Evolutionary conservation across 2,888 invertebrate genomes (phyloP).

Genomic region (Habroteleia sp.): DNA sequence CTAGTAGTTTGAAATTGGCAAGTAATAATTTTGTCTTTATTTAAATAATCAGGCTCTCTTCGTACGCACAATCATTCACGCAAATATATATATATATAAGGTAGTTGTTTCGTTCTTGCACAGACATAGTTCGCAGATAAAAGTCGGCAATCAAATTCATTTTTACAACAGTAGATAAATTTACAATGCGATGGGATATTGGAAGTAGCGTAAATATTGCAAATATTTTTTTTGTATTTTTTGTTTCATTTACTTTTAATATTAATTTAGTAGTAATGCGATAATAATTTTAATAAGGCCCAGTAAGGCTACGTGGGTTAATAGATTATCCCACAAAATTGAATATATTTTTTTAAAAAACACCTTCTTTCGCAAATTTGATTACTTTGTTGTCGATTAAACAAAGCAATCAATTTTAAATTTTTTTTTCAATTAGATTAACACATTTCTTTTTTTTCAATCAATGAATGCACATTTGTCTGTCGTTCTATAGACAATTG

Average conservation of each 20-base stretch:
- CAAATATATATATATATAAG: constrained; percentile 43
- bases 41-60: constrained; percentile 47
- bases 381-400: constrained; percentile 52
- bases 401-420: constrained; percentile 42
- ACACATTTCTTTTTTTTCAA: background rate
- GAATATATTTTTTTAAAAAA: constrained; percentile 74
- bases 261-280: constrained; percentile 78
- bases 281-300: constrained; percentile 81
- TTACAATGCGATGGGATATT: constrained; percentile 72
- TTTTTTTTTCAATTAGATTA: constrained; percentile 9
- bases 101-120: constrained; percentile 38
- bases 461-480: constrained; percentile 3
- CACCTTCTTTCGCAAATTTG: constrained; percentile 59
- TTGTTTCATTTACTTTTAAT: constrained; percentile 71
- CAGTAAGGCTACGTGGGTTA: constrained; percentile 81
- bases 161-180: constrained; percentile 67
- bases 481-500: constrained; percentile 15
- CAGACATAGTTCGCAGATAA: constrained; percentile 53
- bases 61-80: constrained; percentile 37
- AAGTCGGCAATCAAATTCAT: constrained; percentile 64
- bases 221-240: constrained; percentile 66
- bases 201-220: constrained; percentile 74
- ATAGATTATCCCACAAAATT: constrained; percentile 77
- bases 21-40: constrained; percentile 51
- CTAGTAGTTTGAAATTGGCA: constrained; percentile 68